Evolutionary conservation across 2,113 vertebrate species (phyloP).

Genomic region (Coracopsis vasa): DNA sequence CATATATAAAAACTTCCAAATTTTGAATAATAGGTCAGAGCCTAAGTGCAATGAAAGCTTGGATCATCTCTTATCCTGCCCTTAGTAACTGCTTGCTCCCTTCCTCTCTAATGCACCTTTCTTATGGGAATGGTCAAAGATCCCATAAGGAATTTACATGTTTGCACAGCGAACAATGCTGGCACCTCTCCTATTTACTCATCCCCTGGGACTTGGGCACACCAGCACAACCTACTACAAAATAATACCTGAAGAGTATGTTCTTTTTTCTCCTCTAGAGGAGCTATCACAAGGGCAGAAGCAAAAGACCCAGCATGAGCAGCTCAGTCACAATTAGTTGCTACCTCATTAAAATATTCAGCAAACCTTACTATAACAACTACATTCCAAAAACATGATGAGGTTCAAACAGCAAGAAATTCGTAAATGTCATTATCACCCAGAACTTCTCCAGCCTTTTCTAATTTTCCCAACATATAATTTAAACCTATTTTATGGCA

Average conservation of each 20-base stretch:
- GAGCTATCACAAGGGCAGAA: background rate
- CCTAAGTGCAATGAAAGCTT: background rate
- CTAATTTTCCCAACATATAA: background rate
- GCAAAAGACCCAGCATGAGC: background rate
- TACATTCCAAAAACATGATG: background rate
- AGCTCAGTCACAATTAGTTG: background rate
- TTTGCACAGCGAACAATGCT: background rate
- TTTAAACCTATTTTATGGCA: background rate
- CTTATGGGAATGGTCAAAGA: rapidly evolving
- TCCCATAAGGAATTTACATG: background rate
- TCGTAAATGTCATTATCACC: background rate
- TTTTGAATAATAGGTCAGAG: background rate
- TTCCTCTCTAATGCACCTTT: background rate
- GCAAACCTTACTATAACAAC: background rate
- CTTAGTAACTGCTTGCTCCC: background rate
- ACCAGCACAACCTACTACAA: background rate
- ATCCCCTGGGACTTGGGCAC: background rate
- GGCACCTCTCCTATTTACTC: background rate
- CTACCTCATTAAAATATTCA: background rate
- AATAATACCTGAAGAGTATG: background rate
- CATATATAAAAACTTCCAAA: background rate
- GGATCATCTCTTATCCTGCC: background rate
- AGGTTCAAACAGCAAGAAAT: background rate
- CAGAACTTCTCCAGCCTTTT: background rate
- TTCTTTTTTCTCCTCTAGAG: background rate